Conservation (phyloP, 2,113 vertebrate species). For the Dolichotis patagonum region DNA sequence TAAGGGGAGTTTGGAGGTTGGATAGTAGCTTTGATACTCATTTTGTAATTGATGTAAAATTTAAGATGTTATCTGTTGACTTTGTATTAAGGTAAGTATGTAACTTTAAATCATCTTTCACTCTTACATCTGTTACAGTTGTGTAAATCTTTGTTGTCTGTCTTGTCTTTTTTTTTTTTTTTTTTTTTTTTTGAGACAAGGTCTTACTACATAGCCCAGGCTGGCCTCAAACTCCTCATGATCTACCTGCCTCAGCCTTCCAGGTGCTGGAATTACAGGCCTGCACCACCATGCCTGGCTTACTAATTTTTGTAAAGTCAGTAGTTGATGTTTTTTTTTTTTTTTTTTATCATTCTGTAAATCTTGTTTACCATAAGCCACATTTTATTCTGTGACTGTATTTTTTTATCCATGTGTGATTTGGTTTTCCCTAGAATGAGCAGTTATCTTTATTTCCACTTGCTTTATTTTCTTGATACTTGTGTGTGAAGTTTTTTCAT, state of each 20-base stretch:
- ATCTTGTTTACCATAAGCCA: neutral
- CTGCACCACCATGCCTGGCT: neutral
- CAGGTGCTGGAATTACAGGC: neutral
- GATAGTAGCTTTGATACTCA: neutral
- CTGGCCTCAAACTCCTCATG: neutral
- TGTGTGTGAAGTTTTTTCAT: constrained; percentile 13
- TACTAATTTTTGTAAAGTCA: neutral
- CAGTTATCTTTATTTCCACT: neutral
- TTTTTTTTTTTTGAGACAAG: neutral
- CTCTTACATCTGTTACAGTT: neutral
- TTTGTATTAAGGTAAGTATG: constrained; percentile 22
- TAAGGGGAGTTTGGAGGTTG: neutral
- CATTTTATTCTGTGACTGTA: neutral
- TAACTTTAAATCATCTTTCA: neutral
- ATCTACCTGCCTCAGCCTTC: neutral
- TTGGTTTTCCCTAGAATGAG: constrained; percentile 19
- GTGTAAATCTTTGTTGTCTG: neutral
- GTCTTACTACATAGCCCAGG: neutral
- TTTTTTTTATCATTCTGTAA: neutral
- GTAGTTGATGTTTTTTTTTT: neutral
- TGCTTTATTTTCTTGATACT: constrained; percentile 32
- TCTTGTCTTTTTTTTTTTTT: neutral
- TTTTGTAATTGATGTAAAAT: constrained; percentile 8
- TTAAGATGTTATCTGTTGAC: neutral
- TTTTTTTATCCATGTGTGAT: neutral